Base-by-base conservation (phyloP, 2,797 vertebrate genomes). In the Sparus aurata region DNA sequence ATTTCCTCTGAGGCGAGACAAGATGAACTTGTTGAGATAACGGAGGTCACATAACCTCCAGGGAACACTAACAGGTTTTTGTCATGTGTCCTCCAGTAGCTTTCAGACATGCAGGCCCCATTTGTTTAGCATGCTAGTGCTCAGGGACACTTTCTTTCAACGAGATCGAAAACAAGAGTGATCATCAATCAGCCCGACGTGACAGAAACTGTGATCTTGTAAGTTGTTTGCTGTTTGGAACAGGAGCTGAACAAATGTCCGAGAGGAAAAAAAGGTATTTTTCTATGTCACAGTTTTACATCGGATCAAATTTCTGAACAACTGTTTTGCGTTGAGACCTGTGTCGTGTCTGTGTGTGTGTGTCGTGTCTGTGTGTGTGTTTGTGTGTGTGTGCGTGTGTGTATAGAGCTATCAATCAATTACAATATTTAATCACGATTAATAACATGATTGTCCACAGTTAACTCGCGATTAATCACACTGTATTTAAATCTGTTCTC, bases 41-140 rank as follows among this genome's bases (percentile, higher is more conserved):
- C 8, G 0, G 20, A 16, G 63, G 74, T 77, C 53, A 52, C 8
- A 0, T 25, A 23, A 62, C 64, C 83, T 79, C 50, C 38, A 47
- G 46, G 62, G 50, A 73, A 62, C 46, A 25, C 63, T 43, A 62
- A 75, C 73, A 59, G 73, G 76, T 78, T 84, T 85, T 70, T 57
- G 46, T 50, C 11, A 41, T 0, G 0, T 82, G 6, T 86, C 70
- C 62, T 78, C 38, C 46, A 62, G 68, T 63, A 69, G 41, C 67
- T 69, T 30, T 43, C 67, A 75, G 67, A 82, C 72, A 57, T 4
- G 2, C 65, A 27, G 52, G 18, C 41, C 3, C 34, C 7, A 23
- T 53, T 67, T 64, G 25, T 77, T 80, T 69, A 30, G 8, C 49
- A 50, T 71, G 69, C 62, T n/a, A 62, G 67, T 73, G n/a, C 50